A percentile compares a stretch with the other conserved stretches of the same genome.
Evolutionary conservation across 2,888 invertebrate genomes (phyloP).

Genomic region (Ochlodes sylvanus): DNA sequence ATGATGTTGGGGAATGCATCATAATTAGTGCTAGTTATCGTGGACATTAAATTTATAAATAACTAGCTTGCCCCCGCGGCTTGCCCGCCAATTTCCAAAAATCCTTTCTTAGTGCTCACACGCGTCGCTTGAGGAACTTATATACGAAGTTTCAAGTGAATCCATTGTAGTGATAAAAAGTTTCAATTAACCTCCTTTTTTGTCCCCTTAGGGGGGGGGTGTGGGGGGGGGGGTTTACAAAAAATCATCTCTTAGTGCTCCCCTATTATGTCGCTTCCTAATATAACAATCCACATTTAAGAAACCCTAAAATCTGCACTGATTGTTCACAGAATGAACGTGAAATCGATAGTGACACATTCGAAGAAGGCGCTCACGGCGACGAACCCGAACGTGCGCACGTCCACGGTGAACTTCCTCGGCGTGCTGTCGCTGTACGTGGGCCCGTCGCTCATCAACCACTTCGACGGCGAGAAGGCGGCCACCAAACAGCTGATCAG

Average conservation of each 20-base stretch:
- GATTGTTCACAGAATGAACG: constrained; percentile 83
- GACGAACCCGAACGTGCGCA: constrained; percentile 93
- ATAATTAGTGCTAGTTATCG: background rate
- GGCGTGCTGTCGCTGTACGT: constrained; percentile 93
- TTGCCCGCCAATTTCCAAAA: too few species aligned
- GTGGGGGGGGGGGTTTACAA: too few species aligned
- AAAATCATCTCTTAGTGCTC: too few species aligned
- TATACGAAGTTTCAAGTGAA: too few species aligned
- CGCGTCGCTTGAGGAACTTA: too few species aligned
- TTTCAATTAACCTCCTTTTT: too few species aligned
- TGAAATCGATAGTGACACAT: constrained; percentile 90
- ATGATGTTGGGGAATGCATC: background rate
- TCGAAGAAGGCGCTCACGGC: constrained; percentile 93
- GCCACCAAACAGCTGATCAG: constrained; percentile 93
- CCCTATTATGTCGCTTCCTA: constrained; percentile 9
- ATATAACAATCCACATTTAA: background rate
- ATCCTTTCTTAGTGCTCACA: too few species aligned
- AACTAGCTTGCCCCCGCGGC: too few species aligned
- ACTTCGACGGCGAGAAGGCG: constrained; percentile 95
- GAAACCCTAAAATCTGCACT: too few species aligned
- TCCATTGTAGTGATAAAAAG: too few species aligned
- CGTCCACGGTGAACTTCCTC: constrained; percentile 89
- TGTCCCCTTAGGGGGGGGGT: too few species aligned
- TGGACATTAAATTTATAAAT: background rate
- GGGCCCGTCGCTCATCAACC: constrained; percentile 89